Percentiles rank a stretch among this genome's conserved stretches.
These are phyloP conservation scores for Platerodrilus igneus DNA, from an alignment of 2,888 invertebrate genomes.

Conservation along the genomic window DNA sequence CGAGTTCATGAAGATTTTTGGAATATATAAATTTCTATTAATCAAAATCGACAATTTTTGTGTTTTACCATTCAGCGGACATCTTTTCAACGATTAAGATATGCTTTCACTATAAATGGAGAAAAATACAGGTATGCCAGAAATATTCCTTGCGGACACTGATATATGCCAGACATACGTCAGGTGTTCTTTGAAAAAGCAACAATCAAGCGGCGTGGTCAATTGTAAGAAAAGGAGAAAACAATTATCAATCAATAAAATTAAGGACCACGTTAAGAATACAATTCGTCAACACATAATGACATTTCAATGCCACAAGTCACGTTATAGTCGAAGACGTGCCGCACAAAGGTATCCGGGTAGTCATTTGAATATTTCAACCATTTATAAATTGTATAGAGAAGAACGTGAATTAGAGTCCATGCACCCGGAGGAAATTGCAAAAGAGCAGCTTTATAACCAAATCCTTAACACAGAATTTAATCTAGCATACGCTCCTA, in stretches of 20 bases:
- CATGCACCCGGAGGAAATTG: slow-evolving; percentile 9
- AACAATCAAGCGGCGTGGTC: not conserved
- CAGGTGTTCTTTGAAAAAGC: slow-evolving; percentile 2
- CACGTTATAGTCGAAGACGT: slow-evolving; percentile 10
- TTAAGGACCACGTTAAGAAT: slow-evolving; percentile 1
- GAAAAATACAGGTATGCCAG: slow-evolving; percentile 1
- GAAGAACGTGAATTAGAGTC: slow-evolving; percentile 9
- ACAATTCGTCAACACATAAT: slow-evolving; percentile 9
- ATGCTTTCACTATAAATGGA: slow-evolving; percentile 1
- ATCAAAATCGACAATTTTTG: no score
- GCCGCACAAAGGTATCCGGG: slow-evolving; percentile 11
- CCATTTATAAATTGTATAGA: slow-evolving; percentile 9
- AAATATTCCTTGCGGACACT: slow-evolving; percentile 1
- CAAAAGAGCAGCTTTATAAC: slow-evolving; percentile 12
- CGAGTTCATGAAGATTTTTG: slow-evolving; percentile 3
- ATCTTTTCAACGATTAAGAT: not conserved
- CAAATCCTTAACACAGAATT: slow-evolving; percentile 12
- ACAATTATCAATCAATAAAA: slow-evolving; percentile 1
- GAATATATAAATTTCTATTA: not conserved
- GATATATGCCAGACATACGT: slow-evolving; percentile 7
- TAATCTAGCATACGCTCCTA: slow-evolving; percentile 5
- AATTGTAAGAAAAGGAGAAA: not conserved
- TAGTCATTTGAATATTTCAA: slow-evolving; percentile 11
- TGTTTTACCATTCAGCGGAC: no score
- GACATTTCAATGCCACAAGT: slow-evolving; percentile 8